Percentiles rank a stretch among this genome's conserved stretches.
Evolutionary conservation across 53 echinoderm and acorn worm species (phyloP).

Genomic region (Echinometra lucunter): DNA sequence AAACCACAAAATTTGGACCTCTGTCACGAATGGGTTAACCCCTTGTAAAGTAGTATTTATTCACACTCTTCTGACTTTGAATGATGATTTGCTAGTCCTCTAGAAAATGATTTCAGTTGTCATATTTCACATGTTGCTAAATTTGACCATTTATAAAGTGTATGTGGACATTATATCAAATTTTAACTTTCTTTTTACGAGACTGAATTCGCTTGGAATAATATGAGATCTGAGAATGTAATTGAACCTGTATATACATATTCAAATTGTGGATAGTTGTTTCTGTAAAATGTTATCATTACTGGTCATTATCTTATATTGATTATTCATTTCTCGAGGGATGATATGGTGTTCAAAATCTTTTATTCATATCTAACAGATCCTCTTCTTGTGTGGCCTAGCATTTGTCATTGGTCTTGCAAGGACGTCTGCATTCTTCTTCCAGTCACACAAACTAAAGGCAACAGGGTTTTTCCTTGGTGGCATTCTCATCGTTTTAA

Average conservation of each 20-base stretch:
- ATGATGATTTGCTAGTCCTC: neutral
- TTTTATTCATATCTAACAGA: conserved; percentile 70
- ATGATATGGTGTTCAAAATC: neutral
- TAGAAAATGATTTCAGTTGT: neutral
- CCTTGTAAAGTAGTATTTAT: neutral
- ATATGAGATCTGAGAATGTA: no score
- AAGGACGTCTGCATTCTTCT: conserved; percentile 96
- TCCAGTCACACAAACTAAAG: conserved; percentile 95
- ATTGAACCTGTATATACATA: no score
- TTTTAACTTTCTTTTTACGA: neutral
- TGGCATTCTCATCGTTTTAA: conserved; percentile 90
- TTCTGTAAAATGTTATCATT: neutral
- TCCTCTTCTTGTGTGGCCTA: conserved; percentile 90
- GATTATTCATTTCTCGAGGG: no score
- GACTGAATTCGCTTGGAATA: neutral
- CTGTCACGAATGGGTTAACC: no score
- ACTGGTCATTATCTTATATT: no score
- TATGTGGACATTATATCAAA: neutral
- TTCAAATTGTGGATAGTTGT: no score
- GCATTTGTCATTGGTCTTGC: conserved; percentile 96
- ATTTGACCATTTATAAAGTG: neutral
- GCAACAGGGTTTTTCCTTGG: conserved; percentile 94
- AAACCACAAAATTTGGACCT: no score
- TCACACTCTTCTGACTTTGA: neutral
- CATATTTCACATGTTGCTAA: neutral